A percentile compares a stretch with the other conserved stretches of the same genome.
These are phyloP conservation scores for Graphium colonna DNA, from an alignment of 2,888 invertebrate species.

Conservation along the genomic window DNA sequence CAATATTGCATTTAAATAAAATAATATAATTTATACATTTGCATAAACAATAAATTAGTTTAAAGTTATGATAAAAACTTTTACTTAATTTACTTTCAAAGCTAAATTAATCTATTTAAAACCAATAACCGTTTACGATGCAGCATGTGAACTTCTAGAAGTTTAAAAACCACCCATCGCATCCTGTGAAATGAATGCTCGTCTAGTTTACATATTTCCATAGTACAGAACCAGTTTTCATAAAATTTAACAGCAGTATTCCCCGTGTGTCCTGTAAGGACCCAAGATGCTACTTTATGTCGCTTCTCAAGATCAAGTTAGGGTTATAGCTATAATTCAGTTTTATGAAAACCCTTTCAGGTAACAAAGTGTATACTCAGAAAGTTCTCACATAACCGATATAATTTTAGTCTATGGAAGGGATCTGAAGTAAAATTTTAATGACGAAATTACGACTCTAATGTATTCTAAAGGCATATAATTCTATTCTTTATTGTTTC, in stretches of 20 bases:
- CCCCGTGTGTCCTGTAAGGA: slow-evolving; percentile 66
- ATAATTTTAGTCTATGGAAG: slow-evolving; percentile 38
- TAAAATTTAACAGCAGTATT: slow-evolving; percentile 72
- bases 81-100: background rate
- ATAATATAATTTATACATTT: no score
- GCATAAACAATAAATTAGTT: no score
- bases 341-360: slow-evolving; percentile 77
- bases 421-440: slow-evolving; percentile 27
- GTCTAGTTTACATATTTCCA: slow-evolving; percentile 69
- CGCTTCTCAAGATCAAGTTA: slow-evolving; percentile 69
- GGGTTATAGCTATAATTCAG: slow-evolving; percentile 75
- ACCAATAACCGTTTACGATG: slow-evolving; percentile 6
- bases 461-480: slow-evolving; percentile 30
- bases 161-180: slow-evolving; percentile 17
- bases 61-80: background rate
- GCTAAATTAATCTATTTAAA: slow-evolving; percentile 8
- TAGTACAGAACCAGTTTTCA: slow-evolving; percentile 66
- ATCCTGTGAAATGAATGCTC: slow-evolving; percentile 41
- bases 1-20: no score
- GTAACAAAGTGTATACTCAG: slow-evolving; percentile 68
- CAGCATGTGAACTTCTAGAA: slow-evolving; percentile 21
- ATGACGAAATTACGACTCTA: slow-evolving; percentile 32
- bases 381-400: slow-evolving; percentile 65
- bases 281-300: slow-evolving; percentile 73
- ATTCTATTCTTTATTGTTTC: slow-evolving; percentile 52